Percentiles rank a stretch among this genome's conserved stretches.
Evolutionary conservation across 2,888 invertebrate species (phyloP).

Genomic region (Mylabris sibirica): DNA sequence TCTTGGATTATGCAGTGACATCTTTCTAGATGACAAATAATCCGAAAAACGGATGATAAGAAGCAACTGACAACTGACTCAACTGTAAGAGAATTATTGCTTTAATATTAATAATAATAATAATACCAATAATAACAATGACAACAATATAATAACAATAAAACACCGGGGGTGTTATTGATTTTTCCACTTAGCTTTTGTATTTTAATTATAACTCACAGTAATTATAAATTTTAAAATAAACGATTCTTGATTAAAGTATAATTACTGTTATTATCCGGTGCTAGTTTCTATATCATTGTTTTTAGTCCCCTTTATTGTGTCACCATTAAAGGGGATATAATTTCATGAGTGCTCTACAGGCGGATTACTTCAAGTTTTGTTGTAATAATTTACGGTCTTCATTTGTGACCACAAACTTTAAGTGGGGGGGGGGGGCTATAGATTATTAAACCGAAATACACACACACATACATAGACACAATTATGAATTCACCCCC

Average conservation of each 20-base stretch:
- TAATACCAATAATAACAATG: not conserved
- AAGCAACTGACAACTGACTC: slow-evolving; percentile 1
- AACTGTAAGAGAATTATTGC: not conserved
- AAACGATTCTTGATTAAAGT: not conserved
- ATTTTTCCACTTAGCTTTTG: not conserved
- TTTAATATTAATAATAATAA: not conserved
- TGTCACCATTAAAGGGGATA: not conserved
- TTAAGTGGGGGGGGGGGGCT: slow-evolving; percentile 15
- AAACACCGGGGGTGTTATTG: not conserved
- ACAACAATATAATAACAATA: not conserved
- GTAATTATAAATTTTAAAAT: not conserved
- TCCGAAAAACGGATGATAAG: not conserved
- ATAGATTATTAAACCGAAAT: slow-evolving; percentile 32
- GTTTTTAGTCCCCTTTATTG: not conserved
- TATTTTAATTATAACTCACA: not conserved
- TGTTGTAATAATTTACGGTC: slow-evolving; percentile 39
- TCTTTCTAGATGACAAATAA: not conserved
- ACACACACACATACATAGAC: not conserved
- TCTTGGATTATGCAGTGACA: slow-evolving; percentile 9
- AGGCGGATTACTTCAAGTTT: slow-evolving; percentile 37
- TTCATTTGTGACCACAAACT: slow-evolving; percentile 34
- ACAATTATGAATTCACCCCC: slow-evolving; percentile 28
- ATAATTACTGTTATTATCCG: not conserved
- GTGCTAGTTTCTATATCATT: not conserved
- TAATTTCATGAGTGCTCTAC: not conserved